Percentiles rank a stretch among this genome's conserved stretches.
phyloP scores from a whole-genome alignment of 2,113 vertebrate genomes.

The Rhinoderma darwinii region DNA sequence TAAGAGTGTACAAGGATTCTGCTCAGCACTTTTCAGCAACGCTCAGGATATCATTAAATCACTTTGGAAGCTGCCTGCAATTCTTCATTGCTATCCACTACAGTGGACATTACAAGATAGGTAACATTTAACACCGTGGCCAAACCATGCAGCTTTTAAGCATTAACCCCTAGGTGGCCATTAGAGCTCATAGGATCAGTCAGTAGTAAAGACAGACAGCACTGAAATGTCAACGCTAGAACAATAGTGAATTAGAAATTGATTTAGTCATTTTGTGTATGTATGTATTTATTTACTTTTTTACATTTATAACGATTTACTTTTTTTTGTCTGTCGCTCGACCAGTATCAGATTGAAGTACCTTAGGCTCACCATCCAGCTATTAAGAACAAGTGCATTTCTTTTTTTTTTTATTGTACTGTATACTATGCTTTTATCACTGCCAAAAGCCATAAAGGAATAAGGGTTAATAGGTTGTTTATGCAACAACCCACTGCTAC shows the following conservation, averaged over 20 bases:
- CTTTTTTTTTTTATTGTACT: no score
- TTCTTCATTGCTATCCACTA: constrained; percentile 63
- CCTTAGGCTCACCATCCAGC: no score
- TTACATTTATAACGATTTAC: no score
- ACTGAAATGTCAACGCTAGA: background rate
- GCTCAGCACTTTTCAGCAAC: constrained; percentile 74
- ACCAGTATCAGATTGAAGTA: no score
- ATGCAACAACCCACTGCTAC: no score
- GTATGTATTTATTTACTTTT: no score
- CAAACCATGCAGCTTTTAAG: constrained; percentile 1
- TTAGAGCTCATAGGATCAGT: background rate
- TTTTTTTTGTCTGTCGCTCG: no score
- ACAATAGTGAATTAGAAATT: background rate
- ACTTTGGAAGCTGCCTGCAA: constrained; percentile 67
- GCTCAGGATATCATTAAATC: constrained; percentile 68
- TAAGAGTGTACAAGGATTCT: constrained; percentile 65
- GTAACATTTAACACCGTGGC: constrained; percentile 54
- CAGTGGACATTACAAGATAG: constrained; percentile 68
- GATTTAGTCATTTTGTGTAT: no score
- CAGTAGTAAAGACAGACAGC: background rate
- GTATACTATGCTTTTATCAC: no score
- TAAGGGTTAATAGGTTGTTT: no score
- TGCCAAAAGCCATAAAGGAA: no score
- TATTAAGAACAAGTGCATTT: no score
- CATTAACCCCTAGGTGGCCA: constrained; percentile 6